phyloP scores from a whole-genome alignment of 2,888 invertebrate genomes.

The Seira musarum region DNA sequence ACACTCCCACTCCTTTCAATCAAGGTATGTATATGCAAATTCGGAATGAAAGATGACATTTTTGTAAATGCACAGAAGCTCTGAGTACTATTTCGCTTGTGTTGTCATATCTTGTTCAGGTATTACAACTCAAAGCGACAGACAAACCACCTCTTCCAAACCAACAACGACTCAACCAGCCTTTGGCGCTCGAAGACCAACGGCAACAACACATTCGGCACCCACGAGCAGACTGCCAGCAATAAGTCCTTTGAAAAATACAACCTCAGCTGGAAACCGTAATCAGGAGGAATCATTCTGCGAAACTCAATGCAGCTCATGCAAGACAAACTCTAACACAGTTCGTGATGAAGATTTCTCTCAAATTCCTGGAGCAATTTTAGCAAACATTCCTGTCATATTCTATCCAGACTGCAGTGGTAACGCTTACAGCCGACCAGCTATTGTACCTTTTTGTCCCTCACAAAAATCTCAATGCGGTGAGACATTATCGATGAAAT shows the following conservation, averaged over 20 bases:
- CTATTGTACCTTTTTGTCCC: slow-evolving; percentile 69
- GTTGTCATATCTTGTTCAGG: too few species aligned
- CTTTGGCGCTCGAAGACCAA: slow-evolving; percentile 1
- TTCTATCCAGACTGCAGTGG: slow-evolving; percentile 68
- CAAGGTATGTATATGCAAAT: too few species aligned
- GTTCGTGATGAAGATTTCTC: slow-evolving; percentile 61
- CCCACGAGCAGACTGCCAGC: neutral
- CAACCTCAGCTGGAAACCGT: neutral
- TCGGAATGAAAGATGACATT: too few species aligned
- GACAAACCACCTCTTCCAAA: neutral
- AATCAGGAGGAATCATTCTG: slow-evolving; percentile 37
- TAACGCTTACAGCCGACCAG: slow-evolving; percentile 66
- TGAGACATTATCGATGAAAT: slow-evolving; percentile 62
- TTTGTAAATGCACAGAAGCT: too few species aligned
- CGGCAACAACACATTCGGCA: slow-evolving; percentile 12
- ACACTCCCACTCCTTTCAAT: neutral
- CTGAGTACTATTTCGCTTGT: too few species aligned
- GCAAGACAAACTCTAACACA: slow-evolving; percentile 18
- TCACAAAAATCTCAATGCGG: slow-evolving; percentile 56
- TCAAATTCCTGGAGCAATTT: slow-evolving; percentile 66
- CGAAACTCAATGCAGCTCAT: slow-evolving; percentile 50
- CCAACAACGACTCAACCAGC: neutral
- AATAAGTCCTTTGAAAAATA: neutral
- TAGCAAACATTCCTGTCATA: slow-evolving; percentile 66
- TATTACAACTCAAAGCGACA: neutral